A percentile compares a stretch with the other conserved stretches of the same genome.
These are phyloP conservation scores for Gymnosoma rotundatum DNA, from an alignment of 2,888 invertebrate genomes.

Conservation along the genomic window DNA sequence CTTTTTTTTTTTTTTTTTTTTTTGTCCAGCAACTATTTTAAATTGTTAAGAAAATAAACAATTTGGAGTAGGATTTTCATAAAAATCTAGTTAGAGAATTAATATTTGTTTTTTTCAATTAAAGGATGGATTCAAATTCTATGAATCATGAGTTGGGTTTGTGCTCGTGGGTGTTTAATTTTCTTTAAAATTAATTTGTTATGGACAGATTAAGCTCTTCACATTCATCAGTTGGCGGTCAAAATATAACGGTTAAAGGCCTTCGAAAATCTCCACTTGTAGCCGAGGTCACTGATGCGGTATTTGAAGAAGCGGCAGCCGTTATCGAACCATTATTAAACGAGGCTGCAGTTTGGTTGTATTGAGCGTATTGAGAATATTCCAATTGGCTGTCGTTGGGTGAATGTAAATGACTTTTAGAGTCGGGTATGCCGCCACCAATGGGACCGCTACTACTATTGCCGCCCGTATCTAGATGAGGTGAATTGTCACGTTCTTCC, in stretches of 20 bases:
- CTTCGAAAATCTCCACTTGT: slow-evolving; percentile 80
- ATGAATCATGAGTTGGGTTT: no score
- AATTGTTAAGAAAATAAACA: neutral
- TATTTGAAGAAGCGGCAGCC: slow-evolving; percentile 61
- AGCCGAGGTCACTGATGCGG: slow-evolving; percentile 69
- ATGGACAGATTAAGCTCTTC: slow-evolving; percentile 80
- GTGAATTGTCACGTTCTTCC: slow-evolving; percentile 81
- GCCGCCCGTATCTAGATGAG: slow-evolving; percentile 79
- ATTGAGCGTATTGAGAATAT: slow-evolving; percentile 80
- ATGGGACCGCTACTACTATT: slow-evolving; percentile 69
- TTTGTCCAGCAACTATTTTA: neutral
- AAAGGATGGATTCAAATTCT: neutral
- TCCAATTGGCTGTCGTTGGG: slow-evolving; percentile 80
- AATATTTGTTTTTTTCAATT: neutral
- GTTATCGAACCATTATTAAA: slow-evolving; percentile 61
- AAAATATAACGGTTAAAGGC: slow-evolving; percentile 82
- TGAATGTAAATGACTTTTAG: slow-evolving; percentile 80
- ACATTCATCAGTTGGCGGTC: slow-evolving; percentile 80
- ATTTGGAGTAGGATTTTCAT: neutral
- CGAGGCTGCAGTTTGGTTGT: slow-evolving; percentile 73
- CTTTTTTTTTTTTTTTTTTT: neutral
- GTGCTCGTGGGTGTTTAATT: neutral
- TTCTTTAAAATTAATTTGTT: slow-evolving; percentile 74
- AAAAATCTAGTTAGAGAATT: no score
- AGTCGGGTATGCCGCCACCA: slow-evolving; percentile 71